Evolutionary conservation across 2,797 vertebrate species (phyloP).

Genomic region (Propithecus perrieri): DNA sequence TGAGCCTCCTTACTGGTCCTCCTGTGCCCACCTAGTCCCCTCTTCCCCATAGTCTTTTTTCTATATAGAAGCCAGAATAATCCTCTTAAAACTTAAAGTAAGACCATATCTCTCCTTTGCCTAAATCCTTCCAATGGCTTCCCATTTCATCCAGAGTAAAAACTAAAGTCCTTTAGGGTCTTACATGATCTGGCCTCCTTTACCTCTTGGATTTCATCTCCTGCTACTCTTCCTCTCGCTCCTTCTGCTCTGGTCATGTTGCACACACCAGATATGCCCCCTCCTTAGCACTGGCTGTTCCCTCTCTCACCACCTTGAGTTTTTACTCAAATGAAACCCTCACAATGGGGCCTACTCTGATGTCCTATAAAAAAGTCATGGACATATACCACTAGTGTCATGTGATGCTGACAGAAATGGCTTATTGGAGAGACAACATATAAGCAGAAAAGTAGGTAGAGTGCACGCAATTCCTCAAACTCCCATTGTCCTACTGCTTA

Average conservation of each 20-base stretch:
- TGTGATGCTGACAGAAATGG: not conserved
- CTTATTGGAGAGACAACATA: rapidly evolving
- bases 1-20: not conserved
- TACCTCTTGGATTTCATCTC: not conserved
- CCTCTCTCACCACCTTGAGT: not conserved
- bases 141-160: not conserved
- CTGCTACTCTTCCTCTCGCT: not conserved
- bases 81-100: not conserved
- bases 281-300: not conserved
- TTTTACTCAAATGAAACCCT: not conserved
- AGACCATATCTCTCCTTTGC: not conserved
- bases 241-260: not conserved
- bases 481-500: not conserved
- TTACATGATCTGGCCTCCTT: not conserved
- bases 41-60: not conserved
- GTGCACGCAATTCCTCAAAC: not conserved
- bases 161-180: not conserved
- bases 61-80: not conserved
- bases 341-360: too few species aligned
- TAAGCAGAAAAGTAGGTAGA: not conserved
- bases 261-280: rapidly evolving
- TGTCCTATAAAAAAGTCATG: not conserved
- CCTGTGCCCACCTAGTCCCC: not conserved
- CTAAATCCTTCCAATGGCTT: not conserved
- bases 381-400: not conserved